A percentile compares a stretch with the other conserved stretches of the same genome.
Conservation (phyloP, 2,797 vertebrate species). For the Loriculus beryllinus region DNA sequence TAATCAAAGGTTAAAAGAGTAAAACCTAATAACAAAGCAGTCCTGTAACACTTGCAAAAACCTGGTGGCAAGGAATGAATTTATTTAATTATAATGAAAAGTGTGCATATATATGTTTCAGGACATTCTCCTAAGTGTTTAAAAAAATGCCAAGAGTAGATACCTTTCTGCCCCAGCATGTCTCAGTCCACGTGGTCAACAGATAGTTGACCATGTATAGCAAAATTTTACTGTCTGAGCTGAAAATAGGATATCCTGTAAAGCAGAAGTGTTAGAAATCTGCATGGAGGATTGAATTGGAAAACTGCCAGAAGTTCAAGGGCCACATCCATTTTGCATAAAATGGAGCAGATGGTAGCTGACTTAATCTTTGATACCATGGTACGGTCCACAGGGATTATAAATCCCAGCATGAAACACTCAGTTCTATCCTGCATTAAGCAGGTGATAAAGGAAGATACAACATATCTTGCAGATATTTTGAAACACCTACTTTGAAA, state of each 20-base stretch:
- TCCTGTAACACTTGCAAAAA: not conserved
- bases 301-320: slow-evolving; percentile 50
- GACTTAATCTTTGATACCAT: slow-evolving; percentile 46
- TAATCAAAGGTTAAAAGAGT: not conserved
- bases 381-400: slow-evolving; percentile 20
- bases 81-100: not conserved
- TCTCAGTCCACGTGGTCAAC: not conserved
- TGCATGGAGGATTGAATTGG: not conserved
- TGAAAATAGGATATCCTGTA: slow-evolving; percentile 8
- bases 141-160: not conserved
- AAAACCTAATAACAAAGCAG: not conserved
- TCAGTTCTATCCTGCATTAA: not conserved
- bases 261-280: slow-evolving; percentile 16
- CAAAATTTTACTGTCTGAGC: not conserved
- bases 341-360: slow-evolving; percentile 62
- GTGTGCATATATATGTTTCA: not conserved
- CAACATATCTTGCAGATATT: not conserved
- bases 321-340: slow-evolving; percentile 57
- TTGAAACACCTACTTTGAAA: not conserved
- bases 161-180: not conserved
- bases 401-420: slow-evolving; percentile 23
- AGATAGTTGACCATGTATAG: not conserved
- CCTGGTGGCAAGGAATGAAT: not conserved
- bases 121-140: not conserved
- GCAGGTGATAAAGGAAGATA: slow-evolving; percentile 28